Conservation (phyloP, 2,888 invertebrate genomes). For the Balanococcus diminutus region DNA sequence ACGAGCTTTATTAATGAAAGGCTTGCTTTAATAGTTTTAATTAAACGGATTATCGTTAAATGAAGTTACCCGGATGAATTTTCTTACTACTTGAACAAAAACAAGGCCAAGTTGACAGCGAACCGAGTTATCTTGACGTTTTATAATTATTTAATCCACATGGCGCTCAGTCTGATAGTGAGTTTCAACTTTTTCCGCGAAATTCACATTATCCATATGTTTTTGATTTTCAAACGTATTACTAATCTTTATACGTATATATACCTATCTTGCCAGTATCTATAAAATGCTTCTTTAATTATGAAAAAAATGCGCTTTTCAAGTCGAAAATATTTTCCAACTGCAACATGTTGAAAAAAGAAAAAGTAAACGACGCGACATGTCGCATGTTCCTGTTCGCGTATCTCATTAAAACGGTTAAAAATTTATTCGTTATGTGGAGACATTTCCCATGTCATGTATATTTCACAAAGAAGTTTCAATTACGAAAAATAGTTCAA, state of each 20-base stretch:
- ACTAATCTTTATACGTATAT: too few relatives aligned
- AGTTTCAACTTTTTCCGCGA: too few relatives aligned
- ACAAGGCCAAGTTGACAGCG: background rate
- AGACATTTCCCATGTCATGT: background rate
- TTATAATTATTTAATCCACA: too few relatives aligned
- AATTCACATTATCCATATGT: too few relatives aligned
- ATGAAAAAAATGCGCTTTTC: background rate
- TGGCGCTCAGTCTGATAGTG: too few relatives aligned
- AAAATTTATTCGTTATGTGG: background rate
- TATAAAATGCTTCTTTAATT: background rate
- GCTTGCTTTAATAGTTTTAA: conserved; percentile 6
- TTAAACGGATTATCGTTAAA: conserved; percentile 14
- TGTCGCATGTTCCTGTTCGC: background rate
- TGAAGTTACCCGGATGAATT: conserved; percentile 10
- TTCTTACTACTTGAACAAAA: background rate
- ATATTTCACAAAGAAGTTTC: background rate
- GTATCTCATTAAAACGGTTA: background rate
- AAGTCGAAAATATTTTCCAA: background rate
- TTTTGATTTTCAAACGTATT: too few relatives aligned
- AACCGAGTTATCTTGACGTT: too few relatives aligned
- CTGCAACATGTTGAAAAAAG: background rate
- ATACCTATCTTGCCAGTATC: background rate
- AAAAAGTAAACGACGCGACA: background rate
- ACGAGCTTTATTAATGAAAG: conserved; percentile 12
- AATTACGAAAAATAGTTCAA: background rate